phyloP scores from a whole-genome alignment of 2,113 vertebrate species.

The Puma concolor region DNA sequence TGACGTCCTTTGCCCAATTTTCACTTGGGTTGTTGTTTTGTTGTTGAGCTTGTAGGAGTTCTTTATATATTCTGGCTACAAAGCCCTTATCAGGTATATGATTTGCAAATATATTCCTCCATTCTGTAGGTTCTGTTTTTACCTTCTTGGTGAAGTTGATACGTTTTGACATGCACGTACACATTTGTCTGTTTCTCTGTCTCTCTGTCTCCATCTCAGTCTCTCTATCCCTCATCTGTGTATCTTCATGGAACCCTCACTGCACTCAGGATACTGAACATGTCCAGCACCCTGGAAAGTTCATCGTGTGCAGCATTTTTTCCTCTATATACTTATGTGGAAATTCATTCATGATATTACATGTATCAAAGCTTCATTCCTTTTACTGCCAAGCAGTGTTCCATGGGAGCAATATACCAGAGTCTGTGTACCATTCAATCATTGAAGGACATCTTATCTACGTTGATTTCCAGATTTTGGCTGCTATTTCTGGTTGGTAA shows the following conservation, averaged over 20 bases:
- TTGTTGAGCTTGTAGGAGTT: not conserved
- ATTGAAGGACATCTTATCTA: not conserved
- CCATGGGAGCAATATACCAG: not conserved
- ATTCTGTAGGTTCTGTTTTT: not conserved
- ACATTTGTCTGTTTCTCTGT: too few relatives aligned
- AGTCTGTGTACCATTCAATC: not conserved
- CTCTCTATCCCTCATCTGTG: not conserved
- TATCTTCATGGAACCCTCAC: not conserved
- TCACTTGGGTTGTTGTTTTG: not conserved
- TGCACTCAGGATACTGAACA: not conserved
- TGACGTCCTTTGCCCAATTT: not conserved
- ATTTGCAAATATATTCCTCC: not conserved
- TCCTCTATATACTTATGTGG: not conserved
- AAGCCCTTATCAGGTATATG: not conserved
- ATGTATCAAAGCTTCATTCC: not conserved
- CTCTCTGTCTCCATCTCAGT: too few relatives aligned
- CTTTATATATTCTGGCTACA: not conserved
- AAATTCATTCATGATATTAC: not conserved
- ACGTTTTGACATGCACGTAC: not conserved
- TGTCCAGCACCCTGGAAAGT: not conserved
- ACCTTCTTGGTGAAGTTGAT: not conserved
- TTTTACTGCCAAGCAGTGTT: not conserved
- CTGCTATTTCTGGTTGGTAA: not conserved
- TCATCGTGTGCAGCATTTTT: not conserved
- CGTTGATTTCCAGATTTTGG: not conserved